Percentiles rank a stretch among this genome's conserved stretches.
These are phyloP conservation scores for Bradypodion ventrale DNA, from an alignment of 2,797 vertebrate species.

Conservation along the genomic window DNA sequence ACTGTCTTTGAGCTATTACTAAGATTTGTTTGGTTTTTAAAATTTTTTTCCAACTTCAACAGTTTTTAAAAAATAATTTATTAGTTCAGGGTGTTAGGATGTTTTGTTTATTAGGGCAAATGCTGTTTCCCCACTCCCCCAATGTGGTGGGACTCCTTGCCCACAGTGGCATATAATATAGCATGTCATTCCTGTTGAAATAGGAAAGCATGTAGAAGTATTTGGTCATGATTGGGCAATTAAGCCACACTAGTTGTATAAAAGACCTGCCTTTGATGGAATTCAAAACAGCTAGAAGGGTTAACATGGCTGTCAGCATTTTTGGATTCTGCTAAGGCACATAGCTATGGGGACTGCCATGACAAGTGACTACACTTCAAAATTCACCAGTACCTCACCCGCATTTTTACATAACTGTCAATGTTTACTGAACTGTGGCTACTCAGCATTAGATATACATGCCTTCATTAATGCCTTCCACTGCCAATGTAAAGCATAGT, in stretches of 20 bases:
- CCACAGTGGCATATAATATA: not conserved
- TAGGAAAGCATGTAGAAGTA: not conserved
- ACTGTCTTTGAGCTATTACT: not conserved
- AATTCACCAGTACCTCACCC: not conserved
- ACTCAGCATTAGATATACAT: not conserved
- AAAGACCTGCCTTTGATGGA: not conserved
- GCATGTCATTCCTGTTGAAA: not conserved
- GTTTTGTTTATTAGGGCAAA: not conserved
- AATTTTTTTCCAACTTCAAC: no score
- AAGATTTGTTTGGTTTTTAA: not conserved
- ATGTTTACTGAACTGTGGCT: not conserved
- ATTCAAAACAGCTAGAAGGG: not conserved
- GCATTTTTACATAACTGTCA: not conserved
- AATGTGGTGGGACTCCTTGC: no score
- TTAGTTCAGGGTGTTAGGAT: not conserved
- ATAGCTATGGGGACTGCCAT: not conserved
- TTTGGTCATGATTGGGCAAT: not conserved
- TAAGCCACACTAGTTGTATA: not conserved
- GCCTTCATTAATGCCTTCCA: not conserved
- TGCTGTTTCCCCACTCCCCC: not conserved
- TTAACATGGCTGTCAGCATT: not conserved
- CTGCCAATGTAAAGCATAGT: slow-evolving; percentile 11
- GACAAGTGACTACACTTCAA: not conserved
- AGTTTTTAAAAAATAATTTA: not conserved
- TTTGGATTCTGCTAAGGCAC: not conserved